Percentiles rank a stretch among this genome's conserved stretches.
Conservation (phyloP, 2,888 invertebrate species). For the Herminia tarsipennalis region DNA sequence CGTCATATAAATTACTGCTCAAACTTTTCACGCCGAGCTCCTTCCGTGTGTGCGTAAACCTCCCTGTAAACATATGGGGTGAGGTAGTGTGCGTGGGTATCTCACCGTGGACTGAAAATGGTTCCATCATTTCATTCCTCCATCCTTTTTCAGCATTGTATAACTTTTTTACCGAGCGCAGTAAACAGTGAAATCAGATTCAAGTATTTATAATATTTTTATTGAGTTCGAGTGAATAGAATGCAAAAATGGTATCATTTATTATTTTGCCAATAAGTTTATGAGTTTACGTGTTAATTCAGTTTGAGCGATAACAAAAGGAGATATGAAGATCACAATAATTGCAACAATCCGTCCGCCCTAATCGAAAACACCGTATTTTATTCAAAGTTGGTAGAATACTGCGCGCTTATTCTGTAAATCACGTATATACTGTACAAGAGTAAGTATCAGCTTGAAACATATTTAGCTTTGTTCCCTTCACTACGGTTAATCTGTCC, state of each 20-base stretch:
- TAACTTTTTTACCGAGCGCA: constrained; percentile 63
- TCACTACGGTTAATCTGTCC: constrained; percentile 85
- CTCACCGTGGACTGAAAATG: constrained; percentile 78
- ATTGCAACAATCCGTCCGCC: no score
- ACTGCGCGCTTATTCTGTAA: constrained; percentile 45
- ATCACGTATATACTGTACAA: constrained; percentile 61
- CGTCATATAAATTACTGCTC: constrained; percentile 85
- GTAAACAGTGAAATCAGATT: constrained; percentile 45
- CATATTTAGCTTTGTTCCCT: constrained; percentile 86
- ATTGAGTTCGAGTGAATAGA: constrained; percentile 1
- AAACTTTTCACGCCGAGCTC: constrained; percentile 78
- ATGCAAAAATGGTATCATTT: not conserved
- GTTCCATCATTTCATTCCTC: constrained; percentile 81
- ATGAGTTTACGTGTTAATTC: no score
- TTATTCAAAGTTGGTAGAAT: not conserved
- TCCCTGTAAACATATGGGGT: constrained; percentile 43
- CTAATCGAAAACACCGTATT: not conserved
- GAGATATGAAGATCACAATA: no score
- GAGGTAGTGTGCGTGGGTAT: constrained; percentile 58
- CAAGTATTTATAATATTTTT: constrained; percentile 7
- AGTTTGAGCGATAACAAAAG: not conserved
- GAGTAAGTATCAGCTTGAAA: constrained; percentile 82
- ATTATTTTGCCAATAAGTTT: not conserved
- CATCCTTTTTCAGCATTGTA: constrained; percentile 80
- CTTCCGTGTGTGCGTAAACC: constrained; percentile 58